Conservation (phyloP, 2,797 vertebrate species). For the Tangara arthus region DNA sequence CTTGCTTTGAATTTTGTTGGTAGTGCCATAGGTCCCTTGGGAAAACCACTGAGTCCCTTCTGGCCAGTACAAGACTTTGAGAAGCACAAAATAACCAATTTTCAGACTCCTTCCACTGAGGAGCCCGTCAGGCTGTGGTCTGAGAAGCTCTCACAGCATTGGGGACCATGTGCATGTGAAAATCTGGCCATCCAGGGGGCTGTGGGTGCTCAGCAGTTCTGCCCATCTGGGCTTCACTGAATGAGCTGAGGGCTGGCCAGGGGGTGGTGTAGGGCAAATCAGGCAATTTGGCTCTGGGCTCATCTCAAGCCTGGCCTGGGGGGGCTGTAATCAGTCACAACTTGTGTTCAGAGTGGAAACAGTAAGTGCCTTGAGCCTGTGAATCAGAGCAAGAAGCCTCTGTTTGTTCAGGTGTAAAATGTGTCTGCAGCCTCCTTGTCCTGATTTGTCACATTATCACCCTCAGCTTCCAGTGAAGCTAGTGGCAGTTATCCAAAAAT, state of each 20-base stretch:
- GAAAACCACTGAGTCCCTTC: not conserved
- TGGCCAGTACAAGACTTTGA: not conserved
- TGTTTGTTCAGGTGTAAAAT: constrained; percentile 25
- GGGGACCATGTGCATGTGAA: not conserved
- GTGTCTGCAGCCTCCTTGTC: not conserved
- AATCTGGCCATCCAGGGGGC: not conserved
- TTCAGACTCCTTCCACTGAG: not conserved
- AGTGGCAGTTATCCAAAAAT: constrained; percentile 1
- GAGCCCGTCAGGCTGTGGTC: not conserved
- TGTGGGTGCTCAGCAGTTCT: not conserved
- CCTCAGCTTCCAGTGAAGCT: not conserved
- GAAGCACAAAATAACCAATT: not conserved
- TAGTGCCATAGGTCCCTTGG: not conserved
- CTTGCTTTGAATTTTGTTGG: not conserved
- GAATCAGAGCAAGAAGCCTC: not conserved
- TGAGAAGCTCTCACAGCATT: not conserved
- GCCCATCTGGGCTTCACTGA: not conserved
- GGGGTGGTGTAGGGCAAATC: not conserved
- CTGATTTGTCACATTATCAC: not conserved
- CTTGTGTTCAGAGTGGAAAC: not conserved
- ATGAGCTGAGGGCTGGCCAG: not conserved
- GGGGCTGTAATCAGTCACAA: not conserved
- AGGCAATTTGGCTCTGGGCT: not conserved
- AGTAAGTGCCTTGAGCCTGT: not conserved
- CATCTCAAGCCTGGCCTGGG: not conserved